Evolutionary conservation across 2,797 vertebrate species (phyloP).

Genomic region (Perodicticus potto): DNA sequence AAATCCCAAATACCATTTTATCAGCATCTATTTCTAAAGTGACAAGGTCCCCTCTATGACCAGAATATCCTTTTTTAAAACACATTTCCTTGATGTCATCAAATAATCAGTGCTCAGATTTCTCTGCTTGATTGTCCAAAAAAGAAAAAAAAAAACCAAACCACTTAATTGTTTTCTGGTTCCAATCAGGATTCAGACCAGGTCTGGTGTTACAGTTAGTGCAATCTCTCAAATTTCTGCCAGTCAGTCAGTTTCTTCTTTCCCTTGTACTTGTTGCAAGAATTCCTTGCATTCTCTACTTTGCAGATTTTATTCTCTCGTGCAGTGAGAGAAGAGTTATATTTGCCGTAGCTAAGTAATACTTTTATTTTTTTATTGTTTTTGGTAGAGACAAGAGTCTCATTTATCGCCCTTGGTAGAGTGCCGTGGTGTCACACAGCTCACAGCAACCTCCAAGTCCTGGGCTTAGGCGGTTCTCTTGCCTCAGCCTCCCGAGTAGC

Average conservation of each 20-base stretch:
- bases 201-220: not conserved
- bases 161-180: not conserved
- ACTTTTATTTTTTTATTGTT: not conserved
- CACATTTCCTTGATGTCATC: not conserved
- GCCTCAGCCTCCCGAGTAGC: no score
- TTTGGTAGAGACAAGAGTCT: no score
- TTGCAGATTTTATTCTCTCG: not conserved
- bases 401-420: no score
- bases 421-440: no score
- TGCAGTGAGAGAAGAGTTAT: not conserved
- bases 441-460: no score
- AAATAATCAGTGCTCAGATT: constrained; percentile 29
- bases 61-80: not conserved
- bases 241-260: not conserved
- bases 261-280: not conserved
- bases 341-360: not conserved
- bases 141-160: not conserved
- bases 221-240: not conserved
- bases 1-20: not conserved
- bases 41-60: not conserved
- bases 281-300: not conserved
- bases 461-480: no score
- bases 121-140: not conserved
- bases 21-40: not conserved
- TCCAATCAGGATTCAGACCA: constrained; percentile 14